Base-by-base conservation (phyloP, 2,797 vertebrate genomes). In the Enteromius afrohamiltoni region DNA sequence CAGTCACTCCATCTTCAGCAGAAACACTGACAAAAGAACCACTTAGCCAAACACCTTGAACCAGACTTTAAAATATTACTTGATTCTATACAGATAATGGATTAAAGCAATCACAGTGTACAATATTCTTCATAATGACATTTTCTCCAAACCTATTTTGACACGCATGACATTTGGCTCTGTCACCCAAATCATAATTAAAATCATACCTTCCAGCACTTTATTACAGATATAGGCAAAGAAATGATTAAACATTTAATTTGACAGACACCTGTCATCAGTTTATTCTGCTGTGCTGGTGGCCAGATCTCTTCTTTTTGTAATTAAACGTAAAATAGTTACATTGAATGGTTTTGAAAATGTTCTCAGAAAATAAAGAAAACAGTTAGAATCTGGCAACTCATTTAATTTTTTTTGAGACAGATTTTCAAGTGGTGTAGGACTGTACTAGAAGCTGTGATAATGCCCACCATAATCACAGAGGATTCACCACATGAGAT, bases 151-250 rank as follows among this genome's bases (percentile, higher is more conserved):
- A 53, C 9, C 31, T 58, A 7, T 68, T 77, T 68, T 34, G 16
- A 68, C 1, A 45, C 13, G 17, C 6, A 4, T 45, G 62, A 83
- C 34, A 75, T 82, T 40, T 67, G 14, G 16, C 68, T 80, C 60
- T 4, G 70, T 64, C 19, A 64, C n/a, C 19, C 73, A 82, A 68
- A 77, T 76, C 60, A 76, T 68, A 83, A 83, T 67, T 29, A 68
- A 76, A 76, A 76, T 68, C 60, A 55, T 53, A 42, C 14, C 51
- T 82, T 29, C n/a, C 42, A 51, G 37, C 26, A 65, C 47, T 23
- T 75, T 68, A 69, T 77, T 19, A 77, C 34, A 77, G 73, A 13
- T 68, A 58, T 47, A 77, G 49, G 8, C 49, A 55, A 69, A 69
- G 0, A 17, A 29, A 67, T 75, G 2, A 37, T 2, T 17, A 31